Evolutionary conservation across 2,888 invertebrate genomes (phyloP), one percentile per base, ranked within the genome.

Genomic region (Cryptocephalus primarius): DNA sequence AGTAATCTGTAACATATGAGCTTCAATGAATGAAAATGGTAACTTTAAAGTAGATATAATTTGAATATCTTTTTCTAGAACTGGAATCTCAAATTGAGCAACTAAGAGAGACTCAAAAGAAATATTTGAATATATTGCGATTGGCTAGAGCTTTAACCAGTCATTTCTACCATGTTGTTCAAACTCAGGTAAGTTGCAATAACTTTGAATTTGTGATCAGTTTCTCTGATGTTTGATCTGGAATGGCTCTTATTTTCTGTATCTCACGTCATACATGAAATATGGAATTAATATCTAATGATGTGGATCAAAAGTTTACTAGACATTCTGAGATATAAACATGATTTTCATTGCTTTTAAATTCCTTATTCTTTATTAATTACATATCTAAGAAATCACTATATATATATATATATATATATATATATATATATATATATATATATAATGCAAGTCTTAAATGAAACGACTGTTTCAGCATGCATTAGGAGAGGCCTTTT

Each of bases 21-120:
- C 22, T 4, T 22, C 22, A 22, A 22, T 2, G 22, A 22, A 4
- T 22, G 22, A 22, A 22, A 22, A 22, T 22, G n/a, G n/a, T n/a
- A n/a, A n/a, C n/a, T 22, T 4, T 6, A 22, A 22, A 22, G 22
- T 22, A 22, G 22, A 22, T 6, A 22, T 22, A 22, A 6, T 22
- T 22, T 22, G 22, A 22, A 22, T 22, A 4, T 36, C 34, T 39
- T 34, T 46, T 57, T 58, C 53, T 72, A 79, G 96, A 96, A 71
- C 72, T 97, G 60, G 97, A 97, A 73, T 82, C 87, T 11, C 89
- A 93, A 72, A 96, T 97, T 57, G 94, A 94, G 68, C 79, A 84
- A 59, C 72, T 96, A 49, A 79, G 95, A 52, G 96, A 96, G 67
- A 94, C 94, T 10, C 95, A 96, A 71, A 80, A 89, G 61, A 92